Evolutionary conservation across 2,888 invertebrate genomes (phyloP).

Genomic region (Flexamia atlantica): DNA sequence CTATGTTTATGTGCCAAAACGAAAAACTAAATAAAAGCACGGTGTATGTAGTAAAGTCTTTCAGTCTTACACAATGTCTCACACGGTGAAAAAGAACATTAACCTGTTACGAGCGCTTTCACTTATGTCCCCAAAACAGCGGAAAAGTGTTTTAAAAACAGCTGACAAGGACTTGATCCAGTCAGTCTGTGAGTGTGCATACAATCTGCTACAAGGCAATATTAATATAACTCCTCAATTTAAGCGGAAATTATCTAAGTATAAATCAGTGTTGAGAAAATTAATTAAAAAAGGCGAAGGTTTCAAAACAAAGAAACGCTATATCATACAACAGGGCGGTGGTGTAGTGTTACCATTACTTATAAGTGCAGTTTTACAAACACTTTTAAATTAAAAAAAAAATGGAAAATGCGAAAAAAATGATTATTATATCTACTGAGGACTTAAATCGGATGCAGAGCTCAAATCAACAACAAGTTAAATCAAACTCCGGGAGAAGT

Average conservation of each 20-base stretch:
- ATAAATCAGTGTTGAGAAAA: conserved; percentile 20
- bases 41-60: background rate
- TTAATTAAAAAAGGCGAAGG: conserved; percentile 16
- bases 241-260: conserved; percentile 17
- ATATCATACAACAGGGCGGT: conserved; percentile 16
- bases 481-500: background rate
- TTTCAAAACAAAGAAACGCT: conserved; percentile 23
- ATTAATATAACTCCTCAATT: background rate
- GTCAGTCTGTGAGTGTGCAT: no score
- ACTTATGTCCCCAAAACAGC: conserved; percentile 15
- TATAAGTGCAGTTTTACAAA: no score
- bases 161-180: conserved; percentile 28
- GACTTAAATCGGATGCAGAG: conserved; percentile 10
- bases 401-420: conserved; percentile 42
- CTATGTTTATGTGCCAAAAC: background rate
- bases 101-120: conserved; percentile 1
- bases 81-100: conserved; percentile 23
- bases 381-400: background rate
- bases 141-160: conserved; percentile 34
- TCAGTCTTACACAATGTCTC: conserved; percentile 9
- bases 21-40: background rate
- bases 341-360: conserved; percentile 1
- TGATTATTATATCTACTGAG: conserved; percentile 19
- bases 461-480: background rate
- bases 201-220: conserved; percentile 34